Conservation (phyloP, 2,113 vertebrate genomes). For the Tragelaphus buxtoni region DNA sequence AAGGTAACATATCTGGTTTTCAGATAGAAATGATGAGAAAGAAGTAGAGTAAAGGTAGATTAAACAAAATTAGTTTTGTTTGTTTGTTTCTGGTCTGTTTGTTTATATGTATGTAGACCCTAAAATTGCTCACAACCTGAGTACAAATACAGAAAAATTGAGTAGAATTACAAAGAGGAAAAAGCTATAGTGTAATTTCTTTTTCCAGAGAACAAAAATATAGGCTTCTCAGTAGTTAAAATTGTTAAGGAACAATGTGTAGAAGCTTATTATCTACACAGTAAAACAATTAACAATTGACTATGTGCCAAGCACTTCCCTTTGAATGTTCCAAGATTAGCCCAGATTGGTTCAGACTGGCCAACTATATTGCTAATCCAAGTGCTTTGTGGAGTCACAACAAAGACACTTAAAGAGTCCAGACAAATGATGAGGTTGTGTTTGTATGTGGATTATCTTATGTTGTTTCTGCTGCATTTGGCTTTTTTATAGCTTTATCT, state of each 20-base stretch:
- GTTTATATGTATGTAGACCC: background rate
- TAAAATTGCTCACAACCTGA: background rate
- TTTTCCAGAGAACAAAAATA: constrained; percentile 6
- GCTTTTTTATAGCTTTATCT: no score
- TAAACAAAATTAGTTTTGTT: constrained; percentile 7
- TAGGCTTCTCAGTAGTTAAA: background rate
- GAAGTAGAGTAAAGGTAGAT: background rate
- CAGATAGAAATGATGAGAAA: constrained; percentile 23
- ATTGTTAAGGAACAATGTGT: constrained; percentile 8
- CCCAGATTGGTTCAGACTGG: no score
- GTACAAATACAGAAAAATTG: background rate
- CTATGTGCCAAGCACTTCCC: background rate
- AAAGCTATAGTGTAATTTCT: background rate
- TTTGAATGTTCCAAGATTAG: background rate
- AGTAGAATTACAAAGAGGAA: background rate
- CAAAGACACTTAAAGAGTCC: no score
- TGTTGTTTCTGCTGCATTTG: no score
- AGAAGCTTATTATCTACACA: constrained; percentile 40
- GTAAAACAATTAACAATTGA: constrained; percentile 49
- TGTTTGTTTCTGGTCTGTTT: background rate
- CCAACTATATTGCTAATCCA: no score
- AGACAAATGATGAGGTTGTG: no score
- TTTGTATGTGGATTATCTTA: no score
- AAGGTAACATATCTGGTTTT: constrained; percentile 43
- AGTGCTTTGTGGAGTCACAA: no score